These are phyloP conservation scores for Drosophila bocki DNA, from an alignment of 1,140 invertebrate genomes.

Conservation along the genomic window DNA sequence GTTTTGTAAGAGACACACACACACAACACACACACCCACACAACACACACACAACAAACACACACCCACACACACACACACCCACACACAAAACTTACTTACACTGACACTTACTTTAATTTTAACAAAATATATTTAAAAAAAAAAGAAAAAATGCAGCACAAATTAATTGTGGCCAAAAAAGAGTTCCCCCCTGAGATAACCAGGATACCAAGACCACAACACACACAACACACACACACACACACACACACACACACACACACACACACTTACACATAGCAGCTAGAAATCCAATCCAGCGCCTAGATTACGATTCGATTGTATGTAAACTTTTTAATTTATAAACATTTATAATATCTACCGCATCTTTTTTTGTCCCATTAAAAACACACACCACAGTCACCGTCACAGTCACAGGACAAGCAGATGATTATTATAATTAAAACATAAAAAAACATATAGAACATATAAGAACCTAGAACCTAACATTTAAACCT, in stretches of 20 bases:
- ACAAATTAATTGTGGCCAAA: constrained; percentile 27
- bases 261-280: constrained; percentile 8
- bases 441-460: not conserved
- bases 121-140: not conserved
- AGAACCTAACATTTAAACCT: constrained; percentile 34
- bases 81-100: not conserved
- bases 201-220: not conserved
- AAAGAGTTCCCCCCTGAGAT: not conserved
- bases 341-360: constrained; percentile 33
- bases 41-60: not conserved
- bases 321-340: constrained; percentile 20
- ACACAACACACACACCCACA: constrained; percentile 4
- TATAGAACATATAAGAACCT: not conserved
- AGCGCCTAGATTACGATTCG: constrained; percentile 26
- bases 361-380: constrained; percentile 1
- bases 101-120: not conserved
- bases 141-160: constrained; percentile 4
- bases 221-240: constrained; percentile 8
- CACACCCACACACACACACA: not conserved
- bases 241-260: constrained; percentile 14
- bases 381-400: not conserved
- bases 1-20: constrained; percentile 26
- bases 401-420: constrained; percentile 15
- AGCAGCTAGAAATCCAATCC: constrained; percentile 30
- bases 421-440: constrained; percentile 24